Conservation (phyloP, 2,888 invertebrate genomes). For the Tanypteryx hageni region DNA sequence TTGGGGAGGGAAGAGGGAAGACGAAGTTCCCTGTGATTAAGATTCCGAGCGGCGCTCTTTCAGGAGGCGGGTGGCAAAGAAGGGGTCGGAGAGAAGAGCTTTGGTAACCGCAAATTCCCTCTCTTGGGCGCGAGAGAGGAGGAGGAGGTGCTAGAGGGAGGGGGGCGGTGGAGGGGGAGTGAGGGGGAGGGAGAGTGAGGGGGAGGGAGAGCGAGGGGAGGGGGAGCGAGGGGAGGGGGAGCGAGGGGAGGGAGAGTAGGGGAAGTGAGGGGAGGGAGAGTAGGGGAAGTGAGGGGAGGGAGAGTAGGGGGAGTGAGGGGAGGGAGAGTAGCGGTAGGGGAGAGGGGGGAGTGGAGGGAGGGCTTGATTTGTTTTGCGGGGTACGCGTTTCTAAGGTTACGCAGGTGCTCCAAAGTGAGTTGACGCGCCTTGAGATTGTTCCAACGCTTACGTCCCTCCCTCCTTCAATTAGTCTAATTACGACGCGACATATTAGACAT, state of each 20-base stretch:
- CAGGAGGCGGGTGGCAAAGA: not conserved
- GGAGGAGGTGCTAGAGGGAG: not conserved
- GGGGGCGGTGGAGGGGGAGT: not conserved
- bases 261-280: not conserved
- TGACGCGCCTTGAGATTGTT: too few relatives aligned
- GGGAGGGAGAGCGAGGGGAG: too few relatives aligned
- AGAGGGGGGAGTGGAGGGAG: not conserved
- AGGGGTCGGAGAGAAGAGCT: not conserved
- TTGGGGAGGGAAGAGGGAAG: too few relatives aligned
- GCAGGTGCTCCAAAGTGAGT: too few relatives aligned
- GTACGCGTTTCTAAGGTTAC: too few relatives aligned
- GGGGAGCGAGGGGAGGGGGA: not conserved
- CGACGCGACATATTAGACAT: not conserved
- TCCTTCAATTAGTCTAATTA: not conserved
- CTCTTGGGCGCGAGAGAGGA: not conserved
- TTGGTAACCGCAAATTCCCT: not conserved
- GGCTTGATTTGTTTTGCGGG: not conserved
- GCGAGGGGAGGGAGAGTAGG: not conserved
- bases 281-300: not conserved
- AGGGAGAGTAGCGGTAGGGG: not conserved
- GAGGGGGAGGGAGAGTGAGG: not conserved
- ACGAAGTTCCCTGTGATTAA: not conserved
- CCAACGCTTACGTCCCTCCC: not conserved
- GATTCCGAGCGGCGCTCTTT: not conserved
- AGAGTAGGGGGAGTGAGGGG: too few relatives aligned